Conservation (phyloP, 2,888 invertebrate genomes). For the Stramonita haemastoma region DNA sequence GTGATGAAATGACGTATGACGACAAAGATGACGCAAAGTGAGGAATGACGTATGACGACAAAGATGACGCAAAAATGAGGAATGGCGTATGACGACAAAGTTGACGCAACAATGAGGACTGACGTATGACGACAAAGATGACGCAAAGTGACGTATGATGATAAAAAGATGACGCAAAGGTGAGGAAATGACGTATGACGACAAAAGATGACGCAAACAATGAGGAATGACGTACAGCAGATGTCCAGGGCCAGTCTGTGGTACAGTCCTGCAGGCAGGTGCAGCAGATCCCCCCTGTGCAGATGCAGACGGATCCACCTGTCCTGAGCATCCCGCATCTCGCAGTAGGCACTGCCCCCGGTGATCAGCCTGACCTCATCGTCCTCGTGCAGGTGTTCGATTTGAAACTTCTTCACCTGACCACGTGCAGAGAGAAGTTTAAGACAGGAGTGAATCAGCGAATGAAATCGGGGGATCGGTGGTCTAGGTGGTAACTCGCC, state of each 20-base stretch:
- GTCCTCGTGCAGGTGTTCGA: conserved; percentile 95
- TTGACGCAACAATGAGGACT: too few species aligned
- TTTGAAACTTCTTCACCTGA: conserved; percentile 88
- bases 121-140: not conserved
- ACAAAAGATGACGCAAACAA: not conserved
- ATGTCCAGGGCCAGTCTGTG: conserved; percentile 93
- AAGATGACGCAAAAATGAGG: not conserved
- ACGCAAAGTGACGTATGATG: not conserved
- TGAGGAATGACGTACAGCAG: conserved; percentile 13
- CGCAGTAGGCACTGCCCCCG: conserved; percentile 95
- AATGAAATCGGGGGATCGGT: too few species aligned
- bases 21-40: not conserved
- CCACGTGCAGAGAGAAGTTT: not conserved
- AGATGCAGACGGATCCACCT: conserved; percentile 94
- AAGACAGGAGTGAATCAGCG: not conserved
- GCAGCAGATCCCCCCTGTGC: conserved; percentile 89
- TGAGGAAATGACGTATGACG: not conserved
- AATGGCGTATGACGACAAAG: too few species aligned
- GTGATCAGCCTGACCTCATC: conserved; percentile 94
- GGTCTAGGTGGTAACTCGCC: too few species aligned
- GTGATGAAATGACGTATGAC: not conserved
- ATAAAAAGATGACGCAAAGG: not conserved
- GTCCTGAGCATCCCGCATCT: conserved; percentile 90
- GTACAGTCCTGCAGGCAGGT: conserved; percentile 96
- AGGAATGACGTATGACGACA: not conserved